phyloP scores from a whole-genome alignment of 2,113 vertebrate species.

The Caloenas nicobarica region DNA sequence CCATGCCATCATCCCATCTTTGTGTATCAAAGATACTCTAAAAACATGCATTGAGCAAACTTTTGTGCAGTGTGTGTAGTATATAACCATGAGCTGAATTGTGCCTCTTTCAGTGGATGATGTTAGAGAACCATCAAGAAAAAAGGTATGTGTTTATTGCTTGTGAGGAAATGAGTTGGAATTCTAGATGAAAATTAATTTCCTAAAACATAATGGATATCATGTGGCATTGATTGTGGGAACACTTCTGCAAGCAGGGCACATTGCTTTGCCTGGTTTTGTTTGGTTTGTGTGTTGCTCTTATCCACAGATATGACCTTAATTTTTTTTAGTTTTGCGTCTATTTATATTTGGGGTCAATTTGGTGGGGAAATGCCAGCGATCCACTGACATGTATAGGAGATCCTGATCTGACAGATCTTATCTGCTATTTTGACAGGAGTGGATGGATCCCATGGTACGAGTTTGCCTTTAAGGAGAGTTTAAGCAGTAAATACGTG shows the following conservation, averaged over 20 bases:
- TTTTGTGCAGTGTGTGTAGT: not conserved
- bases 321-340: not conserved
- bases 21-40: not conserved
- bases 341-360: not conserved
- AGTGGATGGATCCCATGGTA: not conserved
- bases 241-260: not conserved
- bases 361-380: not conserved
- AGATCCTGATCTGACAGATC: not conserved
- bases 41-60: not conserved
- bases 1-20: not conserved
- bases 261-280: not conserved
- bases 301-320: not conserved
- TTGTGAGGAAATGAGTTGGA: not conserved
- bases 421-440: slow-evolving; percentile 1
- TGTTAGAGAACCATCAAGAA: not conserved
- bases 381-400: not conserved
- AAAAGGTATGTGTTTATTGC: not conserved
- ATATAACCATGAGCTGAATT: not conserved
- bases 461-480: slow-evolving; percentile 32
- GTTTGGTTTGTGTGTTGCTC: not conserved
- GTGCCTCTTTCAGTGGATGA: not conserved
- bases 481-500: not conserved
- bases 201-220: not conserved
- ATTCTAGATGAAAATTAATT: not conserved
- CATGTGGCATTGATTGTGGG: not conserved